Evolutionary conservation across 2,113 vertebrate genomes (phyloP), one percentile per base, ranked within the genome.

Genomic region (Laticauda laticaudata): DNA sequence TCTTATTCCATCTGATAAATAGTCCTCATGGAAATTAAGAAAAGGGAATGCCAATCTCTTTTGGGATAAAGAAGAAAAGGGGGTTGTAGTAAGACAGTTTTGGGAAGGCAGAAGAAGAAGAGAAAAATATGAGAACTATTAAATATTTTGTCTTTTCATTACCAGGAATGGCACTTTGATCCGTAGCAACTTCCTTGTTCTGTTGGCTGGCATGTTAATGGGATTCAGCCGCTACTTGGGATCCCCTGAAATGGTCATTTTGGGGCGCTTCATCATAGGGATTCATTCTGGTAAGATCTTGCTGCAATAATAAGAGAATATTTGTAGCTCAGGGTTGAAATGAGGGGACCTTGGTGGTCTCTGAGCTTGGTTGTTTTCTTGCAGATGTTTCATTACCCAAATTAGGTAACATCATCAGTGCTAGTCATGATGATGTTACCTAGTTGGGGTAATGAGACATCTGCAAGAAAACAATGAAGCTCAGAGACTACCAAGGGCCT

Each of bases 91-190:
- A 9, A 59, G 5, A 69, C 10, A 34, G 4, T 59, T 53, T 81
- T 14, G n/a, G 39, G 29, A 5, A 11, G 51, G n/a, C 18, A 48
- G 43, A 51, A 3, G 55, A 11, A 69, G 86, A n/a, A 64, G 45
- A 8, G 15, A 90, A 90, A 43, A 51, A 51, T 2, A 14, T 34
- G 12, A 56, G 86, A 14, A 56, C 14, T 56, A n/a, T 5, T n/a
- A 26, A 24, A 48, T 24, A 6, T n/a, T 34, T 29, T 86, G 54
- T 85, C 57, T 51, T 29, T n/a, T 69, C 88, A 5, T 57, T 86
- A 29, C 26, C 96, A 99, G 98, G 97, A 99, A 98, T 4, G 98
- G 98, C 23, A 97, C 98, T 0, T 95, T 99, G 94, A 97, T 98
- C 93, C 97, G 97, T 92, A 97, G 98, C 4, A 94, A 97, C 0